Evolutionary conservation across 2,888 invertebrate genomes (phyloP), one percentile per base, ranked within the genome.

Genomic region (Sinelater perroti): DNA sequence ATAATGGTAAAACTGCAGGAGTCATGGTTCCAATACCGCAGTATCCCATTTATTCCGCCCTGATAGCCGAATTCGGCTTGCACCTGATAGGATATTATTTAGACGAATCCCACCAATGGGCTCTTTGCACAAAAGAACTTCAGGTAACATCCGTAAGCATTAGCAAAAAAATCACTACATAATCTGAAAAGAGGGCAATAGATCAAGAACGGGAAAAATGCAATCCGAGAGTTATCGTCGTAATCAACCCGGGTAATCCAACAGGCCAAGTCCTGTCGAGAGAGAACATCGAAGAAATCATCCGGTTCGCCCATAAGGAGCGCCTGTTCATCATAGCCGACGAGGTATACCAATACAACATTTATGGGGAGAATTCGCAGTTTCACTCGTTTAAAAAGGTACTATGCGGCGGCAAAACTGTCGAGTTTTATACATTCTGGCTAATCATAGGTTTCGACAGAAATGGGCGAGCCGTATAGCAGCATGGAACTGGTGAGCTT

Each of bases 361-460:
- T 91, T 14, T 90, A 90, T 70, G 85, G 84, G 1, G 80, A 84
- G 53, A 85, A 84, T n/a, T 82, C 85, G 50, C 74, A 83, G 63
- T 90, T 90, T 75, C 81, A 86, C 73, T 87, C 89, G 0, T 89
- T 91, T 75, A 89, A 89, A 74, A 89, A 54, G 35, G 93, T 97
- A 5, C 74, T 97, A 75, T 61, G 81, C 73, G 14, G 95, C 97
- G 78, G 86, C 99, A 83, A 97, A 98, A 79, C 79, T 99, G 71
- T 96, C 93, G 8, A 97, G 96, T 50, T 98, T 96, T 81, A 93
- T 97, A n/a, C n/a, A n/a, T n/a, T n/a, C n/a, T n/a, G n/a, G n/a
- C 31, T 13, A 33, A 10, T 33, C 14, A 1, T 35, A 49, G 50
- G 86, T 89, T 0, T 13, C 88, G 71, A 78, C 67, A 17, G 86